phyloP scores from a whole-genome alignment of 2,113 vertebrate genomes.

The Embiotoca jacksoni region DNA sequence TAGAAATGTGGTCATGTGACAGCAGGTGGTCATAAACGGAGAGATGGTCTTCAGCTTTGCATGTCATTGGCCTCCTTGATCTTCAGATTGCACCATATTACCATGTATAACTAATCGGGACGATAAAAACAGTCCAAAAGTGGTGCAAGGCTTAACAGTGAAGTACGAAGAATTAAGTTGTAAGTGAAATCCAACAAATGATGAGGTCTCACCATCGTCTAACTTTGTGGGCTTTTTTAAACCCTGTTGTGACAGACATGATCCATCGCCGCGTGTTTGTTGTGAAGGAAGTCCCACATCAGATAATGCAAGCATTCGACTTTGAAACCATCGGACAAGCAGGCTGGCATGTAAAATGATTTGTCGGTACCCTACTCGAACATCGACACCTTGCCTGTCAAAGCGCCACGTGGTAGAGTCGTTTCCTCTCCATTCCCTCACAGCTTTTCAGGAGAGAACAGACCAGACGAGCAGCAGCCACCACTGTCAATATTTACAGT shows the following conservation, averaged over 20 bases:
- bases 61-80: no score
- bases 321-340: neutral
- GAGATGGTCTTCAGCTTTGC: no score
- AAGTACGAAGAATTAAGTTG: no score
- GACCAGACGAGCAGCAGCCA: conserved; percentile 51
- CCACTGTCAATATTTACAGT: conserved; percentile 84
- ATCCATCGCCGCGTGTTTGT: neutral
- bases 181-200: neutral
- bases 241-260: neutral
- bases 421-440: conserved; percentile 36
- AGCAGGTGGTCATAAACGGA: no score
- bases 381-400: conserved; percentile 40
- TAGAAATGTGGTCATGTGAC: no score
- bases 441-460: conserved; percentile 42
- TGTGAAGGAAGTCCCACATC: conserved; percentile 1
- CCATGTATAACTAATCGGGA: neutral
- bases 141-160: neutral
- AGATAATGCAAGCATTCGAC: conserved; percentile 1
- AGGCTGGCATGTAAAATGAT: conserved; percentile 4
- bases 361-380: neutral
- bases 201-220: neutral
- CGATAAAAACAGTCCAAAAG: neutral
- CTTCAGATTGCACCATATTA: neutral
- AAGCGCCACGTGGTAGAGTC: conserved; percentile 36
- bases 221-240: conserved; percentile 5